Evolutionary conservation across 2,113 vertebrate species (phyloP).

Genomic region (Hiodon tergisus): DNA sequence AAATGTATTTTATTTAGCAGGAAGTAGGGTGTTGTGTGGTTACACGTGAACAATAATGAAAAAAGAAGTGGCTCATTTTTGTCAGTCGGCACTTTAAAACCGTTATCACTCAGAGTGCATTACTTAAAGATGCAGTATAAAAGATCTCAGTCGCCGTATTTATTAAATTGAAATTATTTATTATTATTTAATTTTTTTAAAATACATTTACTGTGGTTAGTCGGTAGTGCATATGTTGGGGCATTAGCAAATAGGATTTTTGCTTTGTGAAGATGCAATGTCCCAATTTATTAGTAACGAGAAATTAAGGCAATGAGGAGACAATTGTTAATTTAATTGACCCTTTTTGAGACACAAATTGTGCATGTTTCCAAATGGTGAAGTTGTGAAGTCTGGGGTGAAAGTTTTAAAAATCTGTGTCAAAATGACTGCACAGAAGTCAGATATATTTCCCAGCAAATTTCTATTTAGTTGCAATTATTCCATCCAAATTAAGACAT

Average conservation of each 20-base stretch:
- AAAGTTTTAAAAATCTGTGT: constrained; percentile 19
- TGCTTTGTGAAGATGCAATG: constrained; percentile 7
- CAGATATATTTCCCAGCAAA: constrained; percentile 45
- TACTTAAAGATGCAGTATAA: constrained; percentile 91
- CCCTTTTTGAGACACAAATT: no score
- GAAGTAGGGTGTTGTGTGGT: constrained; percentile 75
- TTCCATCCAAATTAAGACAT: constrained; percentile 52
- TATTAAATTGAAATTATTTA: constrained; percentile 76
- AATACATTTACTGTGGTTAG: constrained; percentile 27
- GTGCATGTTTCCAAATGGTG: no score
- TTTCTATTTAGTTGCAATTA: constrained; percentile 49
- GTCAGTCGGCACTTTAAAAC: constrained; percentile 86
- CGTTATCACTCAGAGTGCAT: constrained; percentile 68
- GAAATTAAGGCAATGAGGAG: no score
- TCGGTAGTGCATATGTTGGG: constrained; percentile 13
- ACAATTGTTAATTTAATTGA: no score
- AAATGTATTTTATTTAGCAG: constrained; percentile 75
- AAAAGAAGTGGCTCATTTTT: constrained; percentile 93
- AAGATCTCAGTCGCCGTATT: constrained; percentile 76
- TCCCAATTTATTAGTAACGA: no score
- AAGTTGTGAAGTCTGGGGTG: no score
- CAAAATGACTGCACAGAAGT: constrained; percentile 40
- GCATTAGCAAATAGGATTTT: constrained; percentile 21
- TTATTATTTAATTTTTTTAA: constrained; percentile 68
- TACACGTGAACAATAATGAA: constrained; percentile 88